Evolutionary conservation across 2,888 invertebrate species (phyloP).

Genomic region (Kryphioiulus occultus): DNA sequence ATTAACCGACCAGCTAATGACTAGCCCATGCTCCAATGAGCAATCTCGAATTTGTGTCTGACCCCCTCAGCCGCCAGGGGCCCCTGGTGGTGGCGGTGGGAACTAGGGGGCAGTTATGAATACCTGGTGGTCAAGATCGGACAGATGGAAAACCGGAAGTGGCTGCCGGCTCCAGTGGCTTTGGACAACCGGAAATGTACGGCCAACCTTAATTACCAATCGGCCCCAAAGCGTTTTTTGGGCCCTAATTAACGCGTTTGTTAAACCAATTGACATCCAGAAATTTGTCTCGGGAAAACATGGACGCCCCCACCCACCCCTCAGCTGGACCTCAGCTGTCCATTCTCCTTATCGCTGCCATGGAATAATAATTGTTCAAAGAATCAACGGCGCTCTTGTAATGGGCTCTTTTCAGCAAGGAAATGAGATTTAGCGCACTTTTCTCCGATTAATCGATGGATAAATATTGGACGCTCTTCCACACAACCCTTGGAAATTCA

Average conservation of each 20-base stretch:
- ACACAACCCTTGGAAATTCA: neutral
- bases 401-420: constrained; percentile 33
- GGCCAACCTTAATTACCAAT: neutral
- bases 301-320: neutral
- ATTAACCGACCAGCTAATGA: constrained; percentile 33
- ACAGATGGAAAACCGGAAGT: constrained; percentile 18
- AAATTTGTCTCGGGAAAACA: neutral
- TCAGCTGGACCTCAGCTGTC: neutral
- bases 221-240: neutral
- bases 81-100: neutral
- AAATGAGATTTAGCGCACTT: constrained; percentile 34
- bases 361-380: constrained; percentile 42
- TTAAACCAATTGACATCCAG: neutral
- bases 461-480: neutral
- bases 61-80: neutral
- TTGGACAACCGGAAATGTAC: constrained; percentile 8
- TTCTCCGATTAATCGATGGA: constrained; percentile 38
- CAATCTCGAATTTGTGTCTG: constrained; percentile 21
- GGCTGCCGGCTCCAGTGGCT: neutral
- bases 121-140: constrained; percentile 37
- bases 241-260: neutral
- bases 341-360: constrained; percentile 13
- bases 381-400: constrained; percentile 18
- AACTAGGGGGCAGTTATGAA: neutral
- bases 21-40: constrained; percentile 39